Evolutionary conservation across 1,140 invertebrate species (phyloP).

Genomic region (Linepithema humile): DNA sequence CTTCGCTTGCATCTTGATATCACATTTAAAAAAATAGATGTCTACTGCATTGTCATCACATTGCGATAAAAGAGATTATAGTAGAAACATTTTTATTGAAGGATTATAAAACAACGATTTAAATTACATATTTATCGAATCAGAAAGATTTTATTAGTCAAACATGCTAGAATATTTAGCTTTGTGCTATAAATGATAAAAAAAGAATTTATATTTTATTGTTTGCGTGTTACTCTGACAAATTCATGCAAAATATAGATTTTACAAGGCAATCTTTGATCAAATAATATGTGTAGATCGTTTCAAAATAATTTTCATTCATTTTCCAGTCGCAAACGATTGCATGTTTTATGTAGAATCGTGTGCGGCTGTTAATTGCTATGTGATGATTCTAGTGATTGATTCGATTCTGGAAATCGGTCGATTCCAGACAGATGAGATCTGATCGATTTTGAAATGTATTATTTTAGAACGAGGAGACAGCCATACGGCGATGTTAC

Average conservation of each 20-base stretch:
- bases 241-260: too few species aligned
- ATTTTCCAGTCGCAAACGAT: neutral
- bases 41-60: neutral
- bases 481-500: slow-evolving; percentile 92
- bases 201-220: too few species aligned
- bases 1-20: slow-evolving; percentile 9
- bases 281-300: too few species aligned
- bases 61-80: neutral
- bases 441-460: slow-evolving; percentile 48
- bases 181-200: too few species aligned
- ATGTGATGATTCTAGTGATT: neutral
- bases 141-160: too few species aligned
- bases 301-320: slow-evolving; percentile 15
- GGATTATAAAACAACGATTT: too few species aligned
- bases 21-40: neutral
- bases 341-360: neutral
- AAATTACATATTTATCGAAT: neutral
- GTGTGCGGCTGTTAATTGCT: neutral
- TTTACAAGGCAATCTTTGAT: too few species aligned
- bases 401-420: neutral
- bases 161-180: too few species aligned
- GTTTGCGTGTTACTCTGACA: too few species aligned
- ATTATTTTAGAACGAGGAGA: slow-evolving; percentile 91
- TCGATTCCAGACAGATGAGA: neutral
- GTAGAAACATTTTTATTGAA: neutral